These are phyloP conservation scores for Tinamus guttatus DNA, from an alignment of 2,113 vertebrate species.

Conservation along the genomic window DNA sequence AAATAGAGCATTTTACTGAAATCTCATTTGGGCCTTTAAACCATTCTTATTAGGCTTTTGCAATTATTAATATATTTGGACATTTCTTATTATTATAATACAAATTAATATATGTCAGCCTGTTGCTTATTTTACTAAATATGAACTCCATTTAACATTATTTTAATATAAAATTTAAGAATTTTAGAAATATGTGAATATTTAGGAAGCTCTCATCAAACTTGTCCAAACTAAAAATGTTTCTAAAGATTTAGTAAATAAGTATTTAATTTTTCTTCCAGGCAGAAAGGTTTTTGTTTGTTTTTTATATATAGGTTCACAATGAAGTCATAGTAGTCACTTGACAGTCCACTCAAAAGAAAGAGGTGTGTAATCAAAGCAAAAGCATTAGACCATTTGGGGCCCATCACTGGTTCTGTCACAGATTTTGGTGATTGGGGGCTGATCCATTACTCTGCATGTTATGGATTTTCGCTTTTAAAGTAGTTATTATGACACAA, in stretches of 20 bases:
- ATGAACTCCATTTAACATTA: neutral
- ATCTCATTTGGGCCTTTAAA: neutral
- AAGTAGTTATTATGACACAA: neutral
- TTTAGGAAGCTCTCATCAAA: neutral
- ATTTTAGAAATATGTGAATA: neutral
- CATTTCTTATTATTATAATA: neutral
- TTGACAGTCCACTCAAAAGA: neutral
- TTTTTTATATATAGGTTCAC: neutral
- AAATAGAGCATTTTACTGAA: neutral
- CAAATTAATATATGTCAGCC: neutral
- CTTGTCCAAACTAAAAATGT: neutral
- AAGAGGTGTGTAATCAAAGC: neutral
- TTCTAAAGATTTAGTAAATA: neutral
- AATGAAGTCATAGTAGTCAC: fast-evolving
- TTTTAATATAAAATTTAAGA: neutral
- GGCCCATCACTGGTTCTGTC: neutral
- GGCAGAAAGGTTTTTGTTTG: too few relatives aligned
- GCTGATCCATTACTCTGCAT: neutral
- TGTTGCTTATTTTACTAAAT: neutral
- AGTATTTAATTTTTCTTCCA: neutral
- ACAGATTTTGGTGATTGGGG: neutral
- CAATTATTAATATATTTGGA: neutral
- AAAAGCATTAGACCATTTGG: neutral
- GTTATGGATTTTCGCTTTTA: neutral
- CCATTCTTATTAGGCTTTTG: neutral